Conservation (phyloP, 2,797 vertebrate genomes). For the Eulemur rubriventer region DNA sequence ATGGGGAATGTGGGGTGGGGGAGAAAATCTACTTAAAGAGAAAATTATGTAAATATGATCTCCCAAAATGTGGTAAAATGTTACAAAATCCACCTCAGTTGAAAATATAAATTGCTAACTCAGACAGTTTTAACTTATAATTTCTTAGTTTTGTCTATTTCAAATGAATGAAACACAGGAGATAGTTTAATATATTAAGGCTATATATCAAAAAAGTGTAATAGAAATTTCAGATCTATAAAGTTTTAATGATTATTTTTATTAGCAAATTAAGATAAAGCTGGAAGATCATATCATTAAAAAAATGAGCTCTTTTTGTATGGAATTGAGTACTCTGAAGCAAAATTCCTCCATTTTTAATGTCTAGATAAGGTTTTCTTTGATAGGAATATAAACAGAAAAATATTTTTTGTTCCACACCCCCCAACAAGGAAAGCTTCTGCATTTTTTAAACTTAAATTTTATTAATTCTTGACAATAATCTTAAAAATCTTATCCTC, state of each 20-base stretch:
- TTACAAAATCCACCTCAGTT: not conserved
- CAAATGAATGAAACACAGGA: slow-evolving; percentile 43
- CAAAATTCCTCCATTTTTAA: slow-evolving; percentile 29
- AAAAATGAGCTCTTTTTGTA: slow-evolving; percentile 53
- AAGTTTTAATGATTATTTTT: slow-evolving; percentile 70
- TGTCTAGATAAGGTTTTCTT: not conserved
- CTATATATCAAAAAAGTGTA: slow-evolving; percentile 13
- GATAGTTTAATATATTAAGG: slow-evolving; percentile 61
- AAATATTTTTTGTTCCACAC: not conserved
- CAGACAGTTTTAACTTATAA: not conserved
- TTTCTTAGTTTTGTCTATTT: slow-evolving; percentile 36
- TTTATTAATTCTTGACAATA: slow-evolving; percentile 27
- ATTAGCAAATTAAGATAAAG: slow-evolving; percentile 61
- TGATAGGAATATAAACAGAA: slow-evolving; percentile 30
- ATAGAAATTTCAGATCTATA: slow-evolving; percentile 57
- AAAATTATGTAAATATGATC: not conserved
- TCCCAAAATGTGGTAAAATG: not conserved
- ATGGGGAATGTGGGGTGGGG: not conserved
- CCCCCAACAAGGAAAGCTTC: not conserved
- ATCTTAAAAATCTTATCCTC: not conserved
- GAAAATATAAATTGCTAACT: not conserved
- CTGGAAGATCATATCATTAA: slow-evolving; percentile 9
- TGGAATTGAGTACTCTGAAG: slow-evolving; percentile 35
- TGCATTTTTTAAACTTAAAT: not conserved
- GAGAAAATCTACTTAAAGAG: not conserved